A percentile compares a stretch with the other conserved stretches of the same genome.
Conservation (phyloP, 1,140 invertebrate species). For the Orussus abietinus region DNA sequence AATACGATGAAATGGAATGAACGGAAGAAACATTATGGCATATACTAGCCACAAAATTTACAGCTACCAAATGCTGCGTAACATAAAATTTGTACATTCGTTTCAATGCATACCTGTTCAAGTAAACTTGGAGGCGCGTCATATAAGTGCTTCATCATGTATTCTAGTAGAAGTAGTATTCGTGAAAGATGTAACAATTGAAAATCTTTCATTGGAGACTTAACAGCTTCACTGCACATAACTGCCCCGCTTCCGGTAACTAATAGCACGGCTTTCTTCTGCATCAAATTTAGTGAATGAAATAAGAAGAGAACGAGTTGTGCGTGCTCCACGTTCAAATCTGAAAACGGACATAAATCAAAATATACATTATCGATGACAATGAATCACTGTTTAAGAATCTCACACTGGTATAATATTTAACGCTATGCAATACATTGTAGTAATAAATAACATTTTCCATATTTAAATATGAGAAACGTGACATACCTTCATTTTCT, state of each 20-base stretch:
- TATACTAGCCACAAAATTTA: constrained; percentile 3
- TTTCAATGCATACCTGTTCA: constrained; percentile 69
- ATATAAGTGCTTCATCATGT: constrained; percentile 92
- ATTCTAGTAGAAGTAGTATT: constrained; percentile 86
- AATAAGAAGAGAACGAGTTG: constrained; percentile 91
- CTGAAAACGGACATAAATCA: constrained; percentile 60
- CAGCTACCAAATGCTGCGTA: constrained; percentile 25
- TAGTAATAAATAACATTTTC: constrained; percentile 3
- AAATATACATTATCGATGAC: neutral
- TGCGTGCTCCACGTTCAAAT: constrained; percentile 94
- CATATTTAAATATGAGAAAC: constrained; percentile 12
- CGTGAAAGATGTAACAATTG: constrained; percentile 80
- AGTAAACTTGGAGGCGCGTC: constrained; percentile 75
- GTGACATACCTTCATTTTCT: constrained; percentile 63
- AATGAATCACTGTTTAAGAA: neutral
- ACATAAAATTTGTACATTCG: too few relatives aligned
- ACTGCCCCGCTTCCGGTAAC: constrained; percentile 68
- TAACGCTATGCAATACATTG: constrained; percentile 3
- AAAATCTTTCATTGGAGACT: constrained; percentile 59
- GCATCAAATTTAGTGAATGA: constrained; percentile 91
- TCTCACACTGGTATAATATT: constrained; percentile 1
- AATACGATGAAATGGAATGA: constrained; percentile 11
- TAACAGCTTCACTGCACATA: constrained; percentile 63
- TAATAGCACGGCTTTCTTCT: constrained; percentile 91
- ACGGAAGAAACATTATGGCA: neutral